Conservation (phyloP, 2,888 invertebrate species). For the Cremastobaeus sp. region DNA sequence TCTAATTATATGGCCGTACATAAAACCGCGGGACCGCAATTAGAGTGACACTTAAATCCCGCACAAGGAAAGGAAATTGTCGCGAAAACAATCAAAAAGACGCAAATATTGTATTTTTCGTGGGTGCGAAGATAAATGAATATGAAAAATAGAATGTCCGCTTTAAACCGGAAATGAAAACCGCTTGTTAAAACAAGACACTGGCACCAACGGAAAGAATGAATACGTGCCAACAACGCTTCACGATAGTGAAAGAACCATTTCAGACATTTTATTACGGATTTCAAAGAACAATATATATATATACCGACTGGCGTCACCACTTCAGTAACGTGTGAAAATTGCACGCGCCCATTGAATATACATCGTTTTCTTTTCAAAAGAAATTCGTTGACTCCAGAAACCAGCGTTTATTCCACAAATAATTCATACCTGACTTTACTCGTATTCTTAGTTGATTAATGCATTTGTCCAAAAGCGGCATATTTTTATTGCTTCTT, state of each 20-base stretch:
- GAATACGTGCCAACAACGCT: slow-evolving; percentile 48
- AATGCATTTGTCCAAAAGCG: no score
- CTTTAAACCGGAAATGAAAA: slow-evolving; percentile 57
- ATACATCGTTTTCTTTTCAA: slow-evolving; percentile 28
- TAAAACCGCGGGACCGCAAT: slow-evolving; percentile 5
- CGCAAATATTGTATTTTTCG: slow-evolving; percentile 43
- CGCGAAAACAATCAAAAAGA: slow-evolving; percentile 23
- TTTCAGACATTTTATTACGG: slow-evolving; percentile 55
- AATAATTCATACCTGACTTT: slow-evolving; percentile 43
- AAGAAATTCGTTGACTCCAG: slow-evolving; percentile 37
- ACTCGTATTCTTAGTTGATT: slow-evolving; percentile 28
- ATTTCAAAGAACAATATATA: slow-evolving; percentile 43
- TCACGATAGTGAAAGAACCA: slow-evolving; percentile 44
- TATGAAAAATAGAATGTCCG: slow-evolving; percentile 49
- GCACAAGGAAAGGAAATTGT: slow-evolving; percentile 22
- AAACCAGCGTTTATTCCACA: slow-evolving; percentile 20
- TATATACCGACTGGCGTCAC: slow-evolving; percentile 28
- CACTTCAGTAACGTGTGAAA: slow-evolving; percentile 40
- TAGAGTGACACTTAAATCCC: slow-evolving; percentile 25
- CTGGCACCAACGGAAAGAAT: slow-evolving; percentile 42
- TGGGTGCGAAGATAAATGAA: slow-evolving; percentile 35
- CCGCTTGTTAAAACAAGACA: slow-evolving; percentile 55
- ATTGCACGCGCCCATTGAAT: slow-evolving; percentile 40
- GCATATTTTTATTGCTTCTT: no score
- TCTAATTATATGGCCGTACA: slow-evolving; percentile 10